phyloP scores from a whole-genome alignment of 2,797 vertebrate species.

The Xyrichtys novacula region DNA sequence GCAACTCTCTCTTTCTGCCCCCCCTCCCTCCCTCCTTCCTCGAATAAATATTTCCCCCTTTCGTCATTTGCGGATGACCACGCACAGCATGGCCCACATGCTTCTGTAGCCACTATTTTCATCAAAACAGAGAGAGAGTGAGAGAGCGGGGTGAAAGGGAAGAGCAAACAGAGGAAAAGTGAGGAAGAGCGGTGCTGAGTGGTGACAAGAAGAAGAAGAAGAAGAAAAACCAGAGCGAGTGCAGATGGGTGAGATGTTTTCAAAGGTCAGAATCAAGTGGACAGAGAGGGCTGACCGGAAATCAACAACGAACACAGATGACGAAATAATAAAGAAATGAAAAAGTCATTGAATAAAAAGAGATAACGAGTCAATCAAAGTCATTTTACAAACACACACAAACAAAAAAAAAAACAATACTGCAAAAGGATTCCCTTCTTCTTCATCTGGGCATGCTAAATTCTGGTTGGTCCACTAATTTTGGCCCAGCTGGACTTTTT shows the following conservation, averaged over 20 bases:
- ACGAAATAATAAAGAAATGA: slow-evolving; percentile 40
- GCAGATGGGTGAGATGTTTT: slow-evolving; percentile 16
- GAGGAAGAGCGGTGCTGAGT: slow-evolving; percentile 20
- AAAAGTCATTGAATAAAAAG: slow-evolving; percentile 47
- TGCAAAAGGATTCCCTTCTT: slow-evolving; percentile 72
- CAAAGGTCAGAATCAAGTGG: slow-evolving; percentile 11
- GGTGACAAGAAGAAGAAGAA: slow-evolving; percentile 14
- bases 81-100: slow-evolving; percentile 78
- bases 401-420: slow-evolving; percentile 56
- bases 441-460: slow-evolving; percentile 40
- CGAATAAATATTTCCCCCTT: slow-evolving; percentile 82
- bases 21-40: slow-evolving; percentile 18
- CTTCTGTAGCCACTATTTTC: slow-evolving; percentile 49
- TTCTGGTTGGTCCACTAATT: slow-evolving; percentile 73
- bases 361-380: slow-evolving; percentile 25
- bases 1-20: slow-evolving; percentile 24
- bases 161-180: slow-evolving; percentile 15
- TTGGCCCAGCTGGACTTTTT: slow-evolving; percentile 37
- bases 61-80: slow-evolving; percentile 55
- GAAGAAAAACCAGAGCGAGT: slow-evolving; percentile 6
- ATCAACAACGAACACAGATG: slow-evolving; percentile 9
- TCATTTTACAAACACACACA: slow-evolving; percentile 43
- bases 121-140: slow-evolving; percentile 30
- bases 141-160: background rate
- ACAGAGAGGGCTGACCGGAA: slow-evolving; percentile 26